Base-by-base conservation (phyloP, 2,113 vertebrate genomes). In the Chascanopsetta lugubris region DNA sequence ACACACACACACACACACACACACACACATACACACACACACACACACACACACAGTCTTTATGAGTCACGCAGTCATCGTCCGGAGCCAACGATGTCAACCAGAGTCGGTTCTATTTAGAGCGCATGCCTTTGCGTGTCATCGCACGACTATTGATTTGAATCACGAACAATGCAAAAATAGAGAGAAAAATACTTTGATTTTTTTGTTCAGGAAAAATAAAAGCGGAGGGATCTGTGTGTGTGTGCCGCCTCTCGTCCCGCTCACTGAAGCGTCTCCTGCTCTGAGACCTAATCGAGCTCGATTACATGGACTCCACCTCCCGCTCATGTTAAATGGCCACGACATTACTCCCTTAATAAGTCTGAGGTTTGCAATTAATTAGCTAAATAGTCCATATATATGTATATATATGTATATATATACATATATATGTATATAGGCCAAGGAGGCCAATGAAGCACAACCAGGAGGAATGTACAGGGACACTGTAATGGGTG, bases 261-360 rank as follows among this genome's bases (percentile, higher is more conserved):
- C n/a, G 11, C 12, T 50, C 50, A 45, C 15, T 30, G 40, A 66
- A 71, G 49, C 20, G 15, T 47, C 56, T 81, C 40, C 22, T 46
- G 26, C 50, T 47, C 40, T 38, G 24, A 65, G 73, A 75, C 34
- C n/a, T 67, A 77, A 77, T 30, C 21, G 34, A 61, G 38, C 73
- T 55, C 60, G 34, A 82, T 73, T 60, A 65, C 36, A 57, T n/a
- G 22, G 29, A 55, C 47, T 30, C 22, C 5, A 72, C 64, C 75
- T 67, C 53, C 42, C 62, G 47, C 60, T 71, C 26, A 72, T 64
- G 30, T 15, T 51, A 82, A 84, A 72, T 61, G 48, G 53, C 53
- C 26, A 29, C 75, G 71, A 72, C 67, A 78, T 80, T 83, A 66
- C 72, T 45, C 27, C 49, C 66, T 59, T 24, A 46, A 50, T 69